These are phyloP conservation scores for Oscheius onirici DNA, from an alignment of 2,888 invertebrate genomes.

Conservation along the genomic window DNA sequence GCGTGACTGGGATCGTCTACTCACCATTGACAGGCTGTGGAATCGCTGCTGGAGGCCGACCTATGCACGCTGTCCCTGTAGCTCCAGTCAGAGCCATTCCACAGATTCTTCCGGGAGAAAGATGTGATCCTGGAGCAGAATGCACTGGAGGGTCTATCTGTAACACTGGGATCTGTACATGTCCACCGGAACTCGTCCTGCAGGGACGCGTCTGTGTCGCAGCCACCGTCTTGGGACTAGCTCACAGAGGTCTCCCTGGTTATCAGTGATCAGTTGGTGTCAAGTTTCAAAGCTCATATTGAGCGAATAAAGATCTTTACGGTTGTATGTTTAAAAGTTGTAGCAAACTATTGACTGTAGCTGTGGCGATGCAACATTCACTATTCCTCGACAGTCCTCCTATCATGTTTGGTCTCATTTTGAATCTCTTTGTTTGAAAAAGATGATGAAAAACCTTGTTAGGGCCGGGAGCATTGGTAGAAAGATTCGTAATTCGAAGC, in stretches of 20 bases:
- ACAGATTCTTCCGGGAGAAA: conserved; percentile 17
- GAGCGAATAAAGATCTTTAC: no score
- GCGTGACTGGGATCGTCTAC: conserved; percentile 20
- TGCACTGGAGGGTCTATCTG: conserved; percentile 35
- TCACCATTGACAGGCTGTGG: conserved; percentile 20
- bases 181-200: conserved; percentile 30
- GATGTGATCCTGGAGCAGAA: conserved; percentile 20
- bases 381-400: no score
- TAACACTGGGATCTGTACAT: conserved; percentile 21
- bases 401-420: no score
- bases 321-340: no score
- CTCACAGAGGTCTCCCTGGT: conserved; percentile 19
- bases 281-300: not conserved
- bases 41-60: not conserved
- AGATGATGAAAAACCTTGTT: no score
- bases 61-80: conserved; percentile 25
- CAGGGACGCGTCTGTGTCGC: conserved; percentile 32
- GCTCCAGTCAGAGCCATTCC: conserved; percentile 13
- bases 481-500: no score
- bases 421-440: no score
- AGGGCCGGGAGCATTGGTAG: no score
- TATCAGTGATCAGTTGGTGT: not conserved
- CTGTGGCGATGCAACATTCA: no score
- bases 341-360: no score
- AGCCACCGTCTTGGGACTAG: conserved; percentile 9